Evolutionary conservation across 2,888 invertebrate genomes (phyloP), one percentile per base, ranked within the genome.

Genomic region (Plutella xylostella): DNA sequence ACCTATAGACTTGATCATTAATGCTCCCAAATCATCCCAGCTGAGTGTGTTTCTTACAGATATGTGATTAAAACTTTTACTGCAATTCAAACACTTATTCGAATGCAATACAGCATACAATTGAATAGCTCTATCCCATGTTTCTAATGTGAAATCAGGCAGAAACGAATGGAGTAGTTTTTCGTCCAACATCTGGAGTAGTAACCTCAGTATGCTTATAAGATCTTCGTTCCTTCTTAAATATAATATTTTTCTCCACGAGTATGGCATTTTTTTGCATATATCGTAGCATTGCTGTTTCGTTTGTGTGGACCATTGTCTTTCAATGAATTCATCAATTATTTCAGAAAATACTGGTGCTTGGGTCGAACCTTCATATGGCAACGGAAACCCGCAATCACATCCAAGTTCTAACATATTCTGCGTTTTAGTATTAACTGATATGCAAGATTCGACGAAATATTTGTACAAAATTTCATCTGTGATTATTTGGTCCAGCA

Each of bases 21-120:
- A 61, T 2, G 78, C 71, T 2, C 86, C 87, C 11, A 91, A 63
- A 34, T 85, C 80, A 35, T 84, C 87, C 90, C 91, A 91, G 57
- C 76, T 74, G 21, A 87, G 58, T 49, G 88, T 83, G 42, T 78
- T 68, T 42, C 68, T 77, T 0, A 83, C 77, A 1, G 74, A 72
- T 39, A 83, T 68, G 50, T 85, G 65, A 21, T 70, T 62, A 41
- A 86, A 77, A 38, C 69, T 71, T 45, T 75, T 82, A 3, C 84
- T 85, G 57, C 91, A 91, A 63, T 88, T 88, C 34, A 90, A 63
- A 63, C 91, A 91, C 19, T 73, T 72, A 40, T 86, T 86, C 0
- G 78, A 78, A 51, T 86, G 85, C 43, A 89, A 67, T 12, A 85
- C 87, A 0, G 86, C 80, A 30, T 87, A 80, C n/a, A 86, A 65